Evolutionary conservation across 2,888 invertebrate genomes (phyloP).

Genomic region (Diarsia brunnea): DNA sequence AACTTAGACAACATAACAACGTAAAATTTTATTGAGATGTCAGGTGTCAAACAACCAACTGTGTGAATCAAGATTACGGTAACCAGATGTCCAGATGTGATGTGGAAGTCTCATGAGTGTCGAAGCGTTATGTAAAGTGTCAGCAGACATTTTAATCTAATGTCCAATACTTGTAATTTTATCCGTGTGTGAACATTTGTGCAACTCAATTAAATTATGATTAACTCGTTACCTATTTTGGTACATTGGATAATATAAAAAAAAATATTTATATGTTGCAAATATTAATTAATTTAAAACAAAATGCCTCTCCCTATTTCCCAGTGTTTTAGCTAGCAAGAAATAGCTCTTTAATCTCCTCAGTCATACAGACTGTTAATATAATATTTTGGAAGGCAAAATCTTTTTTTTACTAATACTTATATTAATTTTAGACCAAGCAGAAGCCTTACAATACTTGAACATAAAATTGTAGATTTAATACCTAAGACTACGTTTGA

Average conservation of each 20-base stretch:
- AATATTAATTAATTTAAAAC: neutral
- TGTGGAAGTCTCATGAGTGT: constrained; percentile 2
- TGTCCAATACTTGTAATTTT: neutral
- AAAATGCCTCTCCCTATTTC: neutral
- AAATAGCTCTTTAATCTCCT: neutral
- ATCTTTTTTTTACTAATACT: neutral
- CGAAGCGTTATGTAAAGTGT: neutral
- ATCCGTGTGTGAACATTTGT: neutral
- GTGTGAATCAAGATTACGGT: neutral
- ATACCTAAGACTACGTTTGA: neutral
- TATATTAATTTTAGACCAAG: neutral
- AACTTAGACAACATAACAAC: too few species aligned
- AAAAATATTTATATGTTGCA: neutral
- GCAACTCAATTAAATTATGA: neutral
- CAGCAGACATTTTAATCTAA: neutral
- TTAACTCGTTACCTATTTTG: neutral
- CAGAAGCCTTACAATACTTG: neutral
- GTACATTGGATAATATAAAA: neutral
- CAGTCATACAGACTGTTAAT: neutral
- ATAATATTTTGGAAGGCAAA: neutral
- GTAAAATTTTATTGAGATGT: neutral
- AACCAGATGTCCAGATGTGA: constrained; percentile 36
- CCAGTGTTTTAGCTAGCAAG: neutral
- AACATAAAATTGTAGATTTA: neutral
- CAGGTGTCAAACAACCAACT: neutral